Base-by-base conservation (phyloP, 1,140 invertebrate genomes). In the Temnothorax nylanderi region DNA sequence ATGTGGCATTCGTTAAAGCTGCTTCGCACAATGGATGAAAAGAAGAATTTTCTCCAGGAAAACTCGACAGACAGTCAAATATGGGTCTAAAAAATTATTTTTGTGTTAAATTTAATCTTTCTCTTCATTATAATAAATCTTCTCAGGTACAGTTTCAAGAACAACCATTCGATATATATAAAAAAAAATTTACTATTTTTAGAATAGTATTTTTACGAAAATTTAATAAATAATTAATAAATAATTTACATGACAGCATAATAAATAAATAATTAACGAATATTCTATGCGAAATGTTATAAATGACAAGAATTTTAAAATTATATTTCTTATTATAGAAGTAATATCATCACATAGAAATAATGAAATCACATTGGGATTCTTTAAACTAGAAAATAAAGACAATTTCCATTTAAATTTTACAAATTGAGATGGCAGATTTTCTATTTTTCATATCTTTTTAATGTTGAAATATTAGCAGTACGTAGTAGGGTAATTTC, bases 401-500 rank as follows among this genome's bases (percentile, higher is more conserved):
- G 0, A 34, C 4, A 26, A 0, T 37, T 37, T 37, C n/a, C 10
- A 32, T 44, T 18, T 32, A n/a, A 77, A 34, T 64, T 77, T 41
- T 34, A 34, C 5, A 64, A 64, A 47, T 47, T 32, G 26, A 44
- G 16, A 44, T 64, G 5, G 16, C 26, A 10, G 11, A 60, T 64
- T 65, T 74, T 78, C 1, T 34, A 11, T 18, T 11, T 44, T 4
- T 64, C 18, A 21, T 47, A 49, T 34, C 37, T 49, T 78, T 65
- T 78, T 5, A 65, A 78, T 34, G 18, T 78, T 78, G 58, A 51
- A 80, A 69, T 47, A 62, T 81, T 69, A 81, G 26, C 34, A 10
- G n/a, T 51, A 81, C 26, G 76, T 86, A 67, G 49, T 64, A 13
- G 47, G 13, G 58, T 81, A 81, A 67, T 86, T 86, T 86, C 34